Conservation (phyloP, 2,797 vertebrate species). For the Falco cherrug region DNA sequence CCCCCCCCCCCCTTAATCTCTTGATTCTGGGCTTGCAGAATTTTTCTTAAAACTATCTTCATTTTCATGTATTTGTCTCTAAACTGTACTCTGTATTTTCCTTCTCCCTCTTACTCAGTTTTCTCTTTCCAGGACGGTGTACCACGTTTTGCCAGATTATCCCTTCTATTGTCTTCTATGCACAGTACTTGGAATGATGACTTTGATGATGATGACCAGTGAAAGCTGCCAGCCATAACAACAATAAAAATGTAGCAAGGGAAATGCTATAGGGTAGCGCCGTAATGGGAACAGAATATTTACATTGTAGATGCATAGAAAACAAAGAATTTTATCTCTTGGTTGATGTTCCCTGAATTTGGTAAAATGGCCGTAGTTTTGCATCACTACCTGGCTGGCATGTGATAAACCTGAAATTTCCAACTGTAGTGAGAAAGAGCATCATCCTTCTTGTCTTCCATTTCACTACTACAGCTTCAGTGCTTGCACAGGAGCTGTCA, state of each 20-base stretch:
- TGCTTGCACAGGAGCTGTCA: neutral
- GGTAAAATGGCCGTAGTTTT: neutral
- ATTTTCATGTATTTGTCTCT: neutral
- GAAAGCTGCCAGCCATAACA: neutral
- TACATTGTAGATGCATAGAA: neutral
- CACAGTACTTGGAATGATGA: neutral
- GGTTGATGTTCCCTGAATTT: neutral
- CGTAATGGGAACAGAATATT: neutral
- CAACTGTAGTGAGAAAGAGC: neutral
- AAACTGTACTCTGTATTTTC: neutral
- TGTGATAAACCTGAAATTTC: neutral
- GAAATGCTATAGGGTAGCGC: neutral
- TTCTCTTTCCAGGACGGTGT: neutral
- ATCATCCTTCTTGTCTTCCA: accelerated
- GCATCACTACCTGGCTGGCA: neutral
- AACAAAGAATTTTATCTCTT: neutral
- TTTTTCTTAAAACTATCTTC: neutral
- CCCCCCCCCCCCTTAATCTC: accelerated
- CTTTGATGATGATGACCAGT: neutral
- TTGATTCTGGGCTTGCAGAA: neutral
- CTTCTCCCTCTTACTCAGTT: neutral
- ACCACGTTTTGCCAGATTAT: neutral
- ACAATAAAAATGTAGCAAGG: neutral
- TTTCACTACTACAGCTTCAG: neutral
- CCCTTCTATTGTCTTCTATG: neutral